Conservation (phyloP, 2,113 vertebrate genomes). For the Trogon surrucura region DNA sequence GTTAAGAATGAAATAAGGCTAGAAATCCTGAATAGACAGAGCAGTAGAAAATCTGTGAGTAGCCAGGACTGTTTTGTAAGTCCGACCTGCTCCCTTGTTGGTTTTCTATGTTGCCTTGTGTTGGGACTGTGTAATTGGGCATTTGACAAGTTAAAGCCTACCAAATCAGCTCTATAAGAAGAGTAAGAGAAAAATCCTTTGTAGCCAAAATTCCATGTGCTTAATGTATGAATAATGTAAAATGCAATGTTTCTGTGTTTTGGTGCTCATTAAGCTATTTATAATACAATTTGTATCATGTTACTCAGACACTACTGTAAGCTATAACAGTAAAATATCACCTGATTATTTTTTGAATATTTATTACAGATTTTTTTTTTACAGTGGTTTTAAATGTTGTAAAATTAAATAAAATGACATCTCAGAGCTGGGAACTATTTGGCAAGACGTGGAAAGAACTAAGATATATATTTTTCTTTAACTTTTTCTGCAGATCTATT, state of each 20-base stretch:
- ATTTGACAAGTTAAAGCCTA: neutral
- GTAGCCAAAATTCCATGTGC: neutral
- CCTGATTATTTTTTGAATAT: neutral
- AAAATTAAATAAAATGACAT: constrained; percentile 25
- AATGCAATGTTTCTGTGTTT: neutral
- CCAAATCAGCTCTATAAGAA: neutral
- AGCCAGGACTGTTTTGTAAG: neutral
- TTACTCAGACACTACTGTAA: neutral
- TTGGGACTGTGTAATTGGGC: neutral
- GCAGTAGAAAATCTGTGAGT: neutral
- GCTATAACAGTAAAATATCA: neutral
- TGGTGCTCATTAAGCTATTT: neutral
- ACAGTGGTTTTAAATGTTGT: neutral
- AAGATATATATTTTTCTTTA: neutral
- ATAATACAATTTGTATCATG: neutral
- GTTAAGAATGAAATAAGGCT: neutral
- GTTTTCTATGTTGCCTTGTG: neutral
- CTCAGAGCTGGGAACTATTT: neutral
- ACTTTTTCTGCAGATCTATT: neutral
- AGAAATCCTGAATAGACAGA: neutral
- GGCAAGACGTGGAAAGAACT: neutral
- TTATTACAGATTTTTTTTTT: neutral
- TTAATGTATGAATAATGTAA: constrained; percentile 5
- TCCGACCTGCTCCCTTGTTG: neutral
- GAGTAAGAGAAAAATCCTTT: neutral